Evolutionary conservation across 2,113 vertebrate species (phyloP).

Genomic region (Xenotilapia leptura): DNA sequence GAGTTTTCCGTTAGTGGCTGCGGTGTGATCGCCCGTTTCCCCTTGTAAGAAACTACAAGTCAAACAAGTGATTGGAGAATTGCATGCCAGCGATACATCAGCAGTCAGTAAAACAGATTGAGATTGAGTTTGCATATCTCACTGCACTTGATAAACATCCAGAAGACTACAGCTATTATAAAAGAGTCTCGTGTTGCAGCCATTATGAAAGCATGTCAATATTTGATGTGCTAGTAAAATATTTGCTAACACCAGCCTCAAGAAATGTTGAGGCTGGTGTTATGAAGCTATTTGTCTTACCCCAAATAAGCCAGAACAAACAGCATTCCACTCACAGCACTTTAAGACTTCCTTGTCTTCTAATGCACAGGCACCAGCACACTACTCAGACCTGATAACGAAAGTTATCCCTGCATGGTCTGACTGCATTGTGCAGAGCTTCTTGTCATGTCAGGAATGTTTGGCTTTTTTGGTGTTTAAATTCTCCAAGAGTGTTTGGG

Average conservation of each 20-base stretch:
- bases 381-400: not conserved
- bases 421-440: not conserved
- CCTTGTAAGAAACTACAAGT: constrained; percentile 2
- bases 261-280: not conserved
- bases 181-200: not conserved
- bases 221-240: rapidly evolving
- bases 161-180: not conserved
- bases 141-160: not conserved
- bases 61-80: not conserved
- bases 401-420: rapidly evolving
- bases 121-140: not conserved
- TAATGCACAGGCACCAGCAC: not conserved
- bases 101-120: not conserved
- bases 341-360: not conserved
- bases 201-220: not conserved
- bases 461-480: not conserved
- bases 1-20: constrained; percentile 14
- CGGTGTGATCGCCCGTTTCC: constrained; percentile 32
- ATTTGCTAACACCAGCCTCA: not conserved
- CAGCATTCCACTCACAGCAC: not conserved
- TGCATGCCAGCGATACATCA: not conserved
- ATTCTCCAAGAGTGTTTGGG: not conserved
- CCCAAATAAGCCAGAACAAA: not conserved
- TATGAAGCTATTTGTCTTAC: not conserved
- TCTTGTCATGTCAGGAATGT: not conserved